phyloP scores from a whole-genome alignment of 2,888 invertebrate species.

The Rhamphomyia laevipes region DNA sequence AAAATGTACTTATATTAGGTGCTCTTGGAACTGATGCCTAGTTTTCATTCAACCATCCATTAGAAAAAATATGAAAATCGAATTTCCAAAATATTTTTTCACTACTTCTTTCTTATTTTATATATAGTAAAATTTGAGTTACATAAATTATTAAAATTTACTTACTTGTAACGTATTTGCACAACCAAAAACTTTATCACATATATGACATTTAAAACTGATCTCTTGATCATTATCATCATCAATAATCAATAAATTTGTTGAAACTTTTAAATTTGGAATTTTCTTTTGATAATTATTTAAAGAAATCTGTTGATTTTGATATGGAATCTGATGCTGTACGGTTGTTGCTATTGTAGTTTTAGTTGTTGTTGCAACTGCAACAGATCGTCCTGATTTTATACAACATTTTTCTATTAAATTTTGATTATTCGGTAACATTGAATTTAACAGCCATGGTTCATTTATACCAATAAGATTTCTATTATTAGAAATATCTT shows the following conservation, averaged over 20 bases:
- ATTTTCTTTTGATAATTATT: neutral
- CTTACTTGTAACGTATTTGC: conserved; percentile 35
- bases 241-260: neutral
- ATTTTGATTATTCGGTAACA: no score
- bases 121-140: no score
- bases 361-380: neutral
- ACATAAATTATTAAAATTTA: conserved; percentile 3
- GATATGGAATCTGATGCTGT: neutral
- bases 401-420: no score
- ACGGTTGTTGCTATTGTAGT: neutral
- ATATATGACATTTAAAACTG: conserved; percentile 34
- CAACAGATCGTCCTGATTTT: neutral
- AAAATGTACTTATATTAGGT: no score
- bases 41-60: no score
- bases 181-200: conserved; percentile 37
- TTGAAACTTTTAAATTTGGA: neutral
- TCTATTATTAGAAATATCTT: neutral
- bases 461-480: neutral
- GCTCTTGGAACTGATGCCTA: no score
- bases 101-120: no score
- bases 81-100: no score
- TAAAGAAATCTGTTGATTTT: neutral
- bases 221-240: conserved; percentile 28
- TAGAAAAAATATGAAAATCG: no score
- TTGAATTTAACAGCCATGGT: neutral